A percentile compares a stretch with the other conserved stretches of the same genome.
phyloP scores from a whole-genome alignment of 1,140 invertebrate genomes.

The Drosophila elegans region DNA sequence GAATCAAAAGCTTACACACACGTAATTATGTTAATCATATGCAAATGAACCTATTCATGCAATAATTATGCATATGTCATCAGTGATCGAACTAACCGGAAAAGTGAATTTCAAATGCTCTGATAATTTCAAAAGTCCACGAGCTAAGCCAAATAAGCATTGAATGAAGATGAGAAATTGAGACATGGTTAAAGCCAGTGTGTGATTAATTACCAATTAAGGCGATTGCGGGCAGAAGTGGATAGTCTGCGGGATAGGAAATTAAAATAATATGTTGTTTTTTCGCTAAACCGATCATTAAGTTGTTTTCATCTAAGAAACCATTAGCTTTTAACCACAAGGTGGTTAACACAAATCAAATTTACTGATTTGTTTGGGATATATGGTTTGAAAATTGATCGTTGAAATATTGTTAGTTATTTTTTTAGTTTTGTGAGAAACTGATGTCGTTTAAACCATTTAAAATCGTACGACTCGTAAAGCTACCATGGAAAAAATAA shows the following conservation, averaged over 20 bases:
- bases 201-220: slow-evolving; percentile 34
- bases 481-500: too few relatives aligned
- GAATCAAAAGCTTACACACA: slow-evolving; percentile 24
- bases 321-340: slow-evolving; percentile 1
- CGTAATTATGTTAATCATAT: slow-evolving; percentile 32
- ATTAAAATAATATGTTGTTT: slow-evolving; percentile 1
- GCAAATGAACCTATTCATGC: slow-evolving; percentile 38
- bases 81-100: not conserved
- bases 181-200: slow-evolving; percentile 6
- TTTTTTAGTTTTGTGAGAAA: too few relatives aligned
- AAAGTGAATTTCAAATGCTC: slow-evolving; percentile 13
- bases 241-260: slow-evolving; percentile 17
- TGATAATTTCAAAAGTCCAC: slow-evolving; percentile 2
- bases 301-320: not conserved
- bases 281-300: slow-evolving; percentile 9
- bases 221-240: slow-evolving; percentile 9
- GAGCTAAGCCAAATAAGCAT: not conserved
- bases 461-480: too few relatives aligned
- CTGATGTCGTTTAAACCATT: too few relatives aligned
- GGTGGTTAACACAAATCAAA: not conserved
- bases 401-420: not conserved
- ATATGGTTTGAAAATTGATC: not conserved
- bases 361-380: not conserved
- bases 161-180: not conserved
- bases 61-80: slow-evolving; percentile 22